Evolutionary conservation across 2,797 vertebrate genomes (phyloP).

Genomic region (Xiphophorus birchmanni): DNA sequence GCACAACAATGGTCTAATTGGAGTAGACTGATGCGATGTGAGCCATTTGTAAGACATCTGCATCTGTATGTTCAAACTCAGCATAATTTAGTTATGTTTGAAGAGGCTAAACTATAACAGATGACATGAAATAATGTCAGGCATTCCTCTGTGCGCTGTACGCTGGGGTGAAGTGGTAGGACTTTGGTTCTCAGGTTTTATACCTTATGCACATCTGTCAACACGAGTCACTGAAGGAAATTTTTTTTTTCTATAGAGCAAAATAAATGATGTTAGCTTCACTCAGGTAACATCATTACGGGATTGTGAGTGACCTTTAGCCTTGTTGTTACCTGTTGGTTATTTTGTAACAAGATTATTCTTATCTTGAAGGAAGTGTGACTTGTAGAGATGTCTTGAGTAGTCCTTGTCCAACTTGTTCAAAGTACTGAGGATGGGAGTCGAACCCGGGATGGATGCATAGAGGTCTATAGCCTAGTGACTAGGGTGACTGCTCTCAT

Average conservation of each 20-base stretch:
- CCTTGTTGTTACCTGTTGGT: not conserved
- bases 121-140: slow-evolving; percentile 51
- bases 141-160: not conserved
- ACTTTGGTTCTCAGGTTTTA: not conserved
- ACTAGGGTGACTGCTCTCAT: too few relatives aligned
- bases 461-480: too few relatives aligned
- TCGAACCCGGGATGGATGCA: too few relatives aligned
- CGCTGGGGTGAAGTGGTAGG: not conserved
- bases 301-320: not conserved
- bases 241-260: not conserved
- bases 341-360: not conserved
- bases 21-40: slow-evolving; percentile 66
- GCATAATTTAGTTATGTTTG: slow-evolving; percentile 44
- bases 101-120: slow-evolving; percentile 52
- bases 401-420: not conserved
- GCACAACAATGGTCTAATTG: slow-evolving; percentile 73
- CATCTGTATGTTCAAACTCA: slow-evolving; percentile 45
- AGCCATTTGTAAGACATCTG: slow-evolving; percentile 75
- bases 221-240: not conserved
- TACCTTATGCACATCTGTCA: not conserved
- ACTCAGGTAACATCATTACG: not conserved
- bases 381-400: not conserved
- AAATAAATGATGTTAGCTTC: not conserved
- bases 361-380: not conserved
- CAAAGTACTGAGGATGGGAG: too few relatives aligned